phyloP scores from a whole-genome alignment of 2,797 vertebrate genomes.

The Coccyzus lansbergi region DNA sequence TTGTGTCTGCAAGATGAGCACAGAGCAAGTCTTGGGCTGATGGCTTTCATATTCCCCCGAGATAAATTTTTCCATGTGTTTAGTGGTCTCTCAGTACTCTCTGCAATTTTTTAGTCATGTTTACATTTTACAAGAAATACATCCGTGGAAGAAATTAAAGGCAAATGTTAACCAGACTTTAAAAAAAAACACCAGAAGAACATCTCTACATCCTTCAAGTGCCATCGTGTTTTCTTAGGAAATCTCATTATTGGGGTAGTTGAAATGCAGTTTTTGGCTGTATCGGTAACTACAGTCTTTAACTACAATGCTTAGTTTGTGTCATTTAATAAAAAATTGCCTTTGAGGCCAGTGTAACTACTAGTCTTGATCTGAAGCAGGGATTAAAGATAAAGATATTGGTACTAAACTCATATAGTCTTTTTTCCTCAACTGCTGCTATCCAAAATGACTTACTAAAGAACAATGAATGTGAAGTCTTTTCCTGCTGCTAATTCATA shows the following conservation, averaged over 20 bases:
- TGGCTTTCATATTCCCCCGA: background rate
- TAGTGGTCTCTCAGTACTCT: background rate
- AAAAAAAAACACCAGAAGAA: background rate
- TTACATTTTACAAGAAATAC: background rate
- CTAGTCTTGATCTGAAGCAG: background rate
- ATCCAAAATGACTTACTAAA: background rate
- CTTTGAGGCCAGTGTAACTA: background rate
- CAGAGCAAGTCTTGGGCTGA: background rate
- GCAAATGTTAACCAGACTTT: background rate
- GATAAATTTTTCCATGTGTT: background rate
- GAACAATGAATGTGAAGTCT: background rate
- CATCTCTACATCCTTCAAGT: background rate
- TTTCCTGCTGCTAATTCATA: background rate
- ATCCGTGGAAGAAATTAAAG: constrained; percentile 11
- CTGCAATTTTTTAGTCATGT: background rate
- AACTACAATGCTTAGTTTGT: background rate
- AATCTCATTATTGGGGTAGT: background rate
- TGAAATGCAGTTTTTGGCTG: background rate
- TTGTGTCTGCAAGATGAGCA: background rate
- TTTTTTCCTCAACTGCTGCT: background rate
- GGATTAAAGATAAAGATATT: background rate
- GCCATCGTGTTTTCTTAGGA: background rate
- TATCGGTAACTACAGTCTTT: background rate
- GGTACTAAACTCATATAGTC: background rate
- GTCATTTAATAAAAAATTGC: background rate